Evolutionary conservation across 2,888 invertebrate genomes (phyloP).

Genomic region (Trichacis sp.): DNA sequence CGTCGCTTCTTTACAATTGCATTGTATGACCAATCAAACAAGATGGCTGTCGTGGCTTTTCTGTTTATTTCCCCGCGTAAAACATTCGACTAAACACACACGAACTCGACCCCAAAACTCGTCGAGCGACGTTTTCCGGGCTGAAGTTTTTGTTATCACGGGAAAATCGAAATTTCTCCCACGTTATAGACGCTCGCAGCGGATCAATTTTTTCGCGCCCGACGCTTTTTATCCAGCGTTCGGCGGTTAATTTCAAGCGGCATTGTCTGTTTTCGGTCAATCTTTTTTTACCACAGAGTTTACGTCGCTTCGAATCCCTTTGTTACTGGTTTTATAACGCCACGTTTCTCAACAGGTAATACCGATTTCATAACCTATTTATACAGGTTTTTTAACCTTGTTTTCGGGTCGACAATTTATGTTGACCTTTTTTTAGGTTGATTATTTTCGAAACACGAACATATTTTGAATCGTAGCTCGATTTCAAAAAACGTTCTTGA

Average conservation of each 20-base stretch:
- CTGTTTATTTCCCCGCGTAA: slow-evolving; percentile 39
- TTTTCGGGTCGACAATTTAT: not conserved
- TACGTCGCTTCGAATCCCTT: no score
- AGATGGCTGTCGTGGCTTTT: slow-evolving; percentile 28
- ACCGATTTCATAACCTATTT: slow-evolving; percentile 13
- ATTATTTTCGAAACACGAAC: no score
- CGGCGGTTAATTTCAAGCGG: not conserved
- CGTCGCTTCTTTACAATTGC: no score
- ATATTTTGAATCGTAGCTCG: no score
- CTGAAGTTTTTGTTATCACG: not conserved
- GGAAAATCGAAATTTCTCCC: no score
- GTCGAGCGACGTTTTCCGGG: no score
- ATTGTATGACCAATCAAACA: slow-evolving; percentile 27
- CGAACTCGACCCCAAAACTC: no score
- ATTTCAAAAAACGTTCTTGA: no score
- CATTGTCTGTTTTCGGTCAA: not conserved
- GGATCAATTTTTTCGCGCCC: no score
- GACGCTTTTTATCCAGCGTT: not conserved
- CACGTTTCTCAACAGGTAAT: not conserved
- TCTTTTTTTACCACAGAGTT: not conserved
- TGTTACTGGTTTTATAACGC: no score
- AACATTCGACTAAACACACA: not conserved
- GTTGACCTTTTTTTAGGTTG: no score
- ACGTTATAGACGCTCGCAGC: no score
- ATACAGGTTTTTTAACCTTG: not conserved